These are phyloP conservation scores for Muntiacus reevesi DNA, from an alignment of 2,113 vertebrate genomes.

Conservation along the genomic window DNA sequence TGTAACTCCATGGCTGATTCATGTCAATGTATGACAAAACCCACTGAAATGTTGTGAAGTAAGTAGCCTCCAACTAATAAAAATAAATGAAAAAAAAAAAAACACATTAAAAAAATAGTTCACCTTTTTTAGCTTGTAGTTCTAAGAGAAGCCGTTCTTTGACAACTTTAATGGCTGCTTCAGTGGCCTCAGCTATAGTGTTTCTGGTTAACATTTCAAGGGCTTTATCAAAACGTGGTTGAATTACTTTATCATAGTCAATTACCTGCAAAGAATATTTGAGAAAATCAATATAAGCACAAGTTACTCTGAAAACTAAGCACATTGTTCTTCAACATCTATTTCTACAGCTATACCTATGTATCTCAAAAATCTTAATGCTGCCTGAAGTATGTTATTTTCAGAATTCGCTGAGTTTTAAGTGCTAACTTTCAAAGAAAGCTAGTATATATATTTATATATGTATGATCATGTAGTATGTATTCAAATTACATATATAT, in stretches of 20 bases:
- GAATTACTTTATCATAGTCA: conserved; percentile 82
- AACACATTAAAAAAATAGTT: conserved; percentile 28
- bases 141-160: conserved; percentile 70
- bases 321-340: not conserved
- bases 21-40: too few species aligned
- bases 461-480: not conserved
- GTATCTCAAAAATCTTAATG: not conserved
- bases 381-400: not conserved
- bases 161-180: conserved; percentile 80
- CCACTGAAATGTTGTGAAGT: too few species aligned
- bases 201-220: conserved; percentile 75
- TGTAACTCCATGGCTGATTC: too few species aligned
- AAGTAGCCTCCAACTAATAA: too few species aligned
- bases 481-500: not conserved
- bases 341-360: not conserved
- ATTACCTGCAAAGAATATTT: conserved; percentile 80
- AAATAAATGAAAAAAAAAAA: not conserved
- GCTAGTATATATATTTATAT: not conserved
- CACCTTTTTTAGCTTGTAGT: conserved; percentile 74
- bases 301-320: not conserved
- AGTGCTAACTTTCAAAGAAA: not conserved
- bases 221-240: conserved; percentile 68
- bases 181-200: conserved; percentile 75
- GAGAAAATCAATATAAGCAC: conserved; percentile 13
- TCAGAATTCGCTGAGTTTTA: not conserved